phyloP scores from a whole-genome alignment of 2,113 vertebrate species.

The Pyrgilauda ruficollis region DNA sequence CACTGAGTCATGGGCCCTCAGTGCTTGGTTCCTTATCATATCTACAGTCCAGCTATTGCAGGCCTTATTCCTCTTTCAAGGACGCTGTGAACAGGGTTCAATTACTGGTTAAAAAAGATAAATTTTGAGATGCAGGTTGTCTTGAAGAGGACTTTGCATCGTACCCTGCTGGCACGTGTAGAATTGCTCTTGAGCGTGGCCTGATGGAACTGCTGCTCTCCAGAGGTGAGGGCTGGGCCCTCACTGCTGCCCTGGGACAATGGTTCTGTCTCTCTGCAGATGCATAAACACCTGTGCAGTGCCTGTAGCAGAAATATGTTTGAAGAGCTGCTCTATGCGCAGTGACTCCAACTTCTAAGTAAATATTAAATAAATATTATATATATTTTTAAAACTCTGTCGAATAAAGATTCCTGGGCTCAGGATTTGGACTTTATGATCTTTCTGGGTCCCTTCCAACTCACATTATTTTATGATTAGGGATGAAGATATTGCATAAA shows the following conservation, averaged over 20 bases:
- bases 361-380: background rate
- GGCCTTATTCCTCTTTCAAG: background rate
- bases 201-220: background rate
- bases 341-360: background rate
- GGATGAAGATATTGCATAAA: background rate
- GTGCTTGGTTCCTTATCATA: background rate
- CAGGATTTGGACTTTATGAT: background rate
- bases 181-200: background rate
- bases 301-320: fast-evolving
- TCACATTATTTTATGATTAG: background rate
- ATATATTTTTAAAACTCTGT: background rate
- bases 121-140: background rate
- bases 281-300: background rate
- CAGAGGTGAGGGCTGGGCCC: background rate
- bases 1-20: background rate
- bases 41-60: background rate
- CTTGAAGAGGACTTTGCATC: background rate
- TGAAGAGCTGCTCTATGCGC: background rate
- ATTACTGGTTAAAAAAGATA: background rate
- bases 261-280: background rate
- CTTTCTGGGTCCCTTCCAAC: background rate
- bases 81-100: background rate
- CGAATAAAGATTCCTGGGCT: background rate
- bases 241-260: background rate
- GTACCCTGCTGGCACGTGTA: fast-evolving